Base-by-base conservation (phyloP, 1,140 invertebrate species). In the Papilio aristodemus region DNA sequence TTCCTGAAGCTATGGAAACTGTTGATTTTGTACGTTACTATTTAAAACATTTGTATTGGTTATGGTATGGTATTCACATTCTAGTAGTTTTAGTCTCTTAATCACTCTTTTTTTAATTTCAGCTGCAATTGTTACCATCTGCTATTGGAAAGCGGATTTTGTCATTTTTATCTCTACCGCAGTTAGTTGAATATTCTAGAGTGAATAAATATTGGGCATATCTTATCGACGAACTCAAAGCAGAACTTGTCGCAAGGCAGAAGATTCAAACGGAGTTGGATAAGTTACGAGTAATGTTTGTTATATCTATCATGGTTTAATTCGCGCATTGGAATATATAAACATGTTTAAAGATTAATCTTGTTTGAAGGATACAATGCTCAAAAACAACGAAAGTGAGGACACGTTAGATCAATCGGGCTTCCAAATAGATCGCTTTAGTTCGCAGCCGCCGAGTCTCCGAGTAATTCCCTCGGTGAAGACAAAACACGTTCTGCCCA, bases 121-220 rank as follows among this genome's bases (percentile, higher is more conserved):
- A 90, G 88, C 50, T 90, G n/a, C 87, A 89, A 69, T 68, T 88
- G 7, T 66, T 91, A 19, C 89, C 87, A 5, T 84, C 84, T 0
- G 59, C 77, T 0, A 73, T 89, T 13, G 81, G 75, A 0, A 91
- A 89, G 60, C 71, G 67, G 14, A 86, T 91, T 22, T 39, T 91
- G 4, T 73, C 76, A 0, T 80, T 78, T 70, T 41, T 91, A 1
- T 81, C 87, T 22, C 43, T 66, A n/a, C 60, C 73, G 1, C 78
- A 86, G 25, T 76, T 87, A 8, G 62, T 37, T 2, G 87, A 91
- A 0, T 87, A 81, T 38, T 78, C 83, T 37, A 72, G 74, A 10
- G 87, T 91, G 0, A 91, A 91, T 37, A 87, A 80, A 37, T 91
- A 91, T 71, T 91, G 89, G 89, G 76, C 83, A 0, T 89, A 80